Evolutionary conservation across 2,113 vertebrate species (phyloP), one percentile per base, ranked within the genome.

Genomic region (Spermophilus dauricus): DNA sequence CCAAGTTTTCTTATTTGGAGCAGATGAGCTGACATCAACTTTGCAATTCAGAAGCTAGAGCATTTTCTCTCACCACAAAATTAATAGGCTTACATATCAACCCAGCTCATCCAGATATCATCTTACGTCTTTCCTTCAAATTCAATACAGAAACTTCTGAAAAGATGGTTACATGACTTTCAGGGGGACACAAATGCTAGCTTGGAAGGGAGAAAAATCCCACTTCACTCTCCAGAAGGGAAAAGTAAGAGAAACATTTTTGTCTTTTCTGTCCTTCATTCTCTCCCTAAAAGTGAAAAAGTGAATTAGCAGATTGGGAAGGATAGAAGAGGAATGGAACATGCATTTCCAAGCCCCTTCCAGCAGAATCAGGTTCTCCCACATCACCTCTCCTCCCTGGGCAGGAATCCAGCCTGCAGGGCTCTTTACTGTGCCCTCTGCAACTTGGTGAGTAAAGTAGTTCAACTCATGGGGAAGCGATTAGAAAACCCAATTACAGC

Each of bases 311-410:
- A 13, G 42, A 73, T 77, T 61, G 67, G 45, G 48, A 16, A 53
- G 51, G 34, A 58, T 0, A 30, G 51, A 24, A 70, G 17, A 18
- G 56, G 61, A 58, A 16, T 10, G 0, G 12, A 84, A 34, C 26
- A n/a, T 1, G 0, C 0, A 3, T 20, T 8, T 8, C 63, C 8
- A 0, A 20, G 51, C 1, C 12, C 32, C 37, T 86, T 65, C 28
- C 6, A 22, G 9, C 34, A 91, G 39, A 63, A 28, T 76, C 48
- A 12, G 28, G 53, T 20, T 4, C 1, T 28, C 26, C 45, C 53
- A n/a, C 12, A 1, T 53, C 30, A 22, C 28, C 4, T 7, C 8
- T 48, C 51, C 7, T 56, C 20, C 1, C 0, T 0, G 18, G 51
- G 20, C 48, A 58, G 20, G 32, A 72, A 63, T 9, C 32, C 48